phyloP scores from a whole-genome alignment of 2,797 vertebrate genomes.

The Darevskia mixta region DNA sequence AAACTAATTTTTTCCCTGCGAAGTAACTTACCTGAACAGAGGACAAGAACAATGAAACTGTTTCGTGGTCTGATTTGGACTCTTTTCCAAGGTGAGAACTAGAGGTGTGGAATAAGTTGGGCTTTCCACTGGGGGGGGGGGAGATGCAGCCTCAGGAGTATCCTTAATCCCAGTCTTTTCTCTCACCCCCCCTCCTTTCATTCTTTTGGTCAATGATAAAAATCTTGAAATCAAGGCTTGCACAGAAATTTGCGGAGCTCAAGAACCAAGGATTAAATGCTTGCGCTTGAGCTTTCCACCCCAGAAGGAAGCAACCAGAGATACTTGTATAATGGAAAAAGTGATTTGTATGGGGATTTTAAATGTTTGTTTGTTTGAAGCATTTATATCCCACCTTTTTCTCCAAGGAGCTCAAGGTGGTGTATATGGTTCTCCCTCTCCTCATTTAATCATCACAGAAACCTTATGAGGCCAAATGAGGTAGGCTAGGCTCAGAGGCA shows the following conservation, averaged over 20 bases:
- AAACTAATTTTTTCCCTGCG: no score
- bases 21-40: neutral
- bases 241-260: neutral
- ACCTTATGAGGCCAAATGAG: no score
- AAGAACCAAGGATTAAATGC: neutral
- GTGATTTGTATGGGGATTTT: neutral
- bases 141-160: neutral
- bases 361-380: no score
- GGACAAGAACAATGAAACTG: neutral
- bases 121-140: no score
- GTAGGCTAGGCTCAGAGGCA: no score
- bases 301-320: neutral
- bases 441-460: no score
- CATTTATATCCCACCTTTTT: no score
- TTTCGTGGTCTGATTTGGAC: neutral
- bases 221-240: neutral
- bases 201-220: neutral
- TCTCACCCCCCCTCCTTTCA: no score
- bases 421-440: no score
- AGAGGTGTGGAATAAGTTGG: no score
- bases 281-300: neutral
- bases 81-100: slow-evolving; percentile 24
- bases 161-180: no score
- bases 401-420: no score
- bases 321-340: neutral